Base-by-base conservation (phyloP, 2,113 vertebrate genomes). In the Aspidoscelis tigris region DNA sequence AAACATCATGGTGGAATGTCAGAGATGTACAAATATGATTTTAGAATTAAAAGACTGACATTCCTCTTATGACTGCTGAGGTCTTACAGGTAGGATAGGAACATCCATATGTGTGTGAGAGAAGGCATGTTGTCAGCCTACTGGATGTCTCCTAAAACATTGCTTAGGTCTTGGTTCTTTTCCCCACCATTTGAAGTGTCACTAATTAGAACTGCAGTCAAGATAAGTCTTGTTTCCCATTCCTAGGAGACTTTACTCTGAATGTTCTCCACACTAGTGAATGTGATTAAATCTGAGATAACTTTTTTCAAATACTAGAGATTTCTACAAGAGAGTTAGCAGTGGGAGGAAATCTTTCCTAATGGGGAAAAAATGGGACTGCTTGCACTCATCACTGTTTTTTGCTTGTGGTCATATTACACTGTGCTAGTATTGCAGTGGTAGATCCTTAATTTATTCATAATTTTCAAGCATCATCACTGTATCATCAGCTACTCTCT, bases 401-500 rank as follows among this genome's bases (percentile, higher is more conserved):
- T 71, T 71, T 77, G 73, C 20, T 65, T 76, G 9, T n/a, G 50
- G 39, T 58, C 41, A 75, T 21, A 87, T 76, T 87, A 76, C 69
- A 70, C 55, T 53, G 50, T 81, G 22, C 75, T 83, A 88, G 85
- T 91, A 80, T 80, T 75, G 77, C 39, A 70, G 73, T 89, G 83
- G 76, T 85, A 89, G 84, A 76, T 75, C 77, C 12, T 20, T 80
- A 82, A 43, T 21, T 84, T 88, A 44, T 76, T 77, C 87, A 24
- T n/a, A 89, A 61, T 83, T 87, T 85, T 66, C 20, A 69, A 11
- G 61, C 64, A 88, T 89, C 86, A 82, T 84, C 83, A 80, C 82
- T 47, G 26, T 71, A 64, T 77, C 2, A 50, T 64, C 65, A 41
- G 55, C n/a, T 41, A 85, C 0, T 0, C 9, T 5, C 71, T 78